A percentile compares a stretch with the other conserved stretches of the same genome.
Conservation (phyloP, 2,888 invertebrate genomes). For the Melanostoma mellinum region DNA sequence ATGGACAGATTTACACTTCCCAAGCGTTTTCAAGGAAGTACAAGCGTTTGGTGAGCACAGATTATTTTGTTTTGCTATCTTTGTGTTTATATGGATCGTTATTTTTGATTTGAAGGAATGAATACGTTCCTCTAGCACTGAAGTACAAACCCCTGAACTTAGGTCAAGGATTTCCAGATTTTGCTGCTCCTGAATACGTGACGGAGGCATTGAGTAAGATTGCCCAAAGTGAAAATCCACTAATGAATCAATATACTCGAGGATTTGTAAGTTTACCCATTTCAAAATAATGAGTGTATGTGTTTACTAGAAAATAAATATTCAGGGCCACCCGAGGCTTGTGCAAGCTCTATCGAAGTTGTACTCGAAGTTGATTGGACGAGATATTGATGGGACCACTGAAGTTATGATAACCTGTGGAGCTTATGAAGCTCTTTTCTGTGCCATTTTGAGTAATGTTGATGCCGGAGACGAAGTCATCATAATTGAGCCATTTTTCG, state of each 20-base stretch:
- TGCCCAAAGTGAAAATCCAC: conserved; percentile 86
- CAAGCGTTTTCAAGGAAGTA: conserved; percentile 80
- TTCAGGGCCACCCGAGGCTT: conserved; percentile 94
- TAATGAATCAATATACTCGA: conserved; percentile 95
- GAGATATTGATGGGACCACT: conserved; percentile 90
- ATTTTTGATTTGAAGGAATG: conserved; percentile 88
- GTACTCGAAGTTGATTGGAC: conserved; percentile 90
- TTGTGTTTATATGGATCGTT: background rate
- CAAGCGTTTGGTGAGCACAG: conserved; percentile 79
- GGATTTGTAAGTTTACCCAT: conserved; percentile 89
- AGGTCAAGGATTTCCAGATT: conserved; percentile 98
- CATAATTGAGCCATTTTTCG: conserved; percentile 98
- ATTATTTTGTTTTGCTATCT: background rate
- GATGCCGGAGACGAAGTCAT: conserved; percentile 95
- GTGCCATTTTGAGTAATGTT: conserved; percentile 92
- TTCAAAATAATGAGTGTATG: background rate
- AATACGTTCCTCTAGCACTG: conserved; percentile 91
- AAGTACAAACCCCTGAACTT: conserved; percentile 95
- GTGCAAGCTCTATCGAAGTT: conserved; percentile 92
- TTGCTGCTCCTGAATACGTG: conserved; percentile 91
- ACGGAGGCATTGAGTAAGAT: conserved; percentile 89
- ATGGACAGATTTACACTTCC: conserved; percentile 81
- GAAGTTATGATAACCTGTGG: conserved; percentile 96
- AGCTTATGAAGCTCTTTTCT: conserved; percentile 97
- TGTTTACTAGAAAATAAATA: background rate